phyloP scores from a whole-genome alignment of 2,113 vertebrate species.

The Pachyramphus minor region DNA sequence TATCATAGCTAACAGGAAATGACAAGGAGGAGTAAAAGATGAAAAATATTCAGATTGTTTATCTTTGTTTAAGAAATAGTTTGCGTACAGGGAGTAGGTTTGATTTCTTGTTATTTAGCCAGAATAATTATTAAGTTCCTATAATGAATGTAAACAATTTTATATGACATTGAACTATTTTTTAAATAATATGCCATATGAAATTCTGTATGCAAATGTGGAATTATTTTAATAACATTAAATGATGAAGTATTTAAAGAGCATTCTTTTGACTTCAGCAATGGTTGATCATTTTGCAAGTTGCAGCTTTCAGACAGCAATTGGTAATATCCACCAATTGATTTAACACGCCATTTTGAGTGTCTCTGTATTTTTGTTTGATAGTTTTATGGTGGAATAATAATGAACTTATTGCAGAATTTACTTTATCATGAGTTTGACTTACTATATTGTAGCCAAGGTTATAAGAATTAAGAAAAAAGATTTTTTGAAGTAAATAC shows the following conservation, averaged over 20 bases:
- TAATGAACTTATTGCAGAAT: background rate
- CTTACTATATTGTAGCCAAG: background rate
- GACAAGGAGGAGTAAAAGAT: background rate
- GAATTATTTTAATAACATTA: constrained; percentile 62
- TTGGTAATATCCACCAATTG: background rate
- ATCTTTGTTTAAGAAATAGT: background rate
- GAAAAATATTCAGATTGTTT: background rate
- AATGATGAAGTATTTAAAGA: constrained; percentile 40
- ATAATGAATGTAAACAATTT: constrained; percentile 44
- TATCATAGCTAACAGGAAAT: background rate
- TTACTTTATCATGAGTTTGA: background rate
- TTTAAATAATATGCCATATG: constrained; percentile 48
- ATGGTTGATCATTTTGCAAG: background rate
- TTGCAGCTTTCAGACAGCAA: background rate
- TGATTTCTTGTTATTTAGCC: background rate
- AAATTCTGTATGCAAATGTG: constrained; percentile 51
- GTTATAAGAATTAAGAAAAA: background rate
- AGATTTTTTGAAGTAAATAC: background rate
- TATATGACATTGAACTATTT: constrained; percentile 3
- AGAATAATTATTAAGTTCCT: background rate
- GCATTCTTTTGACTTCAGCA: background rate
- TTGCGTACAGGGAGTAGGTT: background rate
- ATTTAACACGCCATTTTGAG: background rate
- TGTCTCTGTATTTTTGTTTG: background rate
- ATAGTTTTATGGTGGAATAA: background rate